phyloP scores from a whole-genome alignment of 2,888 invertebrate species.

The Patella depressa region DNA sequence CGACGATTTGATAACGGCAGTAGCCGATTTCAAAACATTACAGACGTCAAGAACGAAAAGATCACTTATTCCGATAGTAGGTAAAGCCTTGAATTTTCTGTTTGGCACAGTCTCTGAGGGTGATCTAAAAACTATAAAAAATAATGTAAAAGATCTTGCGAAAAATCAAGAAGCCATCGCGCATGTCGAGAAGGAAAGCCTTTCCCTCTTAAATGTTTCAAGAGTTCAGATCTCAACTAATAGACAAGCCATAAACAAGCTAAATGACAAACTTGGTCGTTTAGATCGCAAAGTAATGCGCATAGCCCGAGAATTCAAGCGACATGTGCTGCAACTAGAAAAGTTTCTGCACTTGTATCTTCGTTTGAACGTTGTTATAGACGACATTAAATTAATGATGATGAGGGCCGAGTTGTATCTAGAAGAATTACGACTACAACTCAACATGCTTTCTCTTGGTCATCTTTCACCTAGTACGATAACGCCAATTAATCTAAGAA shows the following conservation, averaged over 20 bases:
- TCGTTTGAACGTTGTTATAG: not conserved
- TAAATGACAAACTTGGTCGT: too few relatives aligned
- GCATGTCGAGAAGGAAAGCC: too few relatives aligned
- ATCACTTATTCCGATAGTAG: constrained; percentile 11
- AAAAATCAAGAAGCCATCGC: too few relatives aligned
- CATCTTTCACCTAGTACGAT: not conserved
- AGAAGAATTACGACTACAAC: not conserved
- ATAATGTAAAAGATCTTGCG: too few relatives aligned
- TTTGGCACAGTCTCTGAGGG: too few relatives aligned
- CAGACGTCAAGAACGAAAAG: not conserved
- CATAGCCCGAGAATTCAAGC: too few relatives aligned
- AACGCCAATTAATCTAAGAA: not conserved
- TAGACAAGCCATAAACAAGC: too few relatives aligned
- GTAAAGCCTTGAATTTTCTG: not conserved
- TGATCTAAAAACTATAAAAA: too few relatives aligned
- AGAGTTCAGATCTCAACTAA: too few relatives aligned
- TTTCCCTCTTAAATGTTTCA: too few relatives aligned
- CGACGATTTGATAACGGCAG: not conserved
- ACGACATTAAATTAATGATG: constrained; percentile 2
- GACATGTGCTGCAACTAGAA: too few relatives aligned
- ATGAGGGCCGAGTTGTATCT: not conserved
- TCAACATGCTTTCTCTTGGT: not conserved
- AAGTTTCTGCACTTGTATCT: constrained; percentile 3
- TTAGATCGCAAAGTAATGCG: too few relatives aligned
- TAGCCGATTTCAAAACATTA: not conserved